Conservation (phyloP, 2,888 invertebrate species). For the Xanthorhoe spadicearia region DNA sequence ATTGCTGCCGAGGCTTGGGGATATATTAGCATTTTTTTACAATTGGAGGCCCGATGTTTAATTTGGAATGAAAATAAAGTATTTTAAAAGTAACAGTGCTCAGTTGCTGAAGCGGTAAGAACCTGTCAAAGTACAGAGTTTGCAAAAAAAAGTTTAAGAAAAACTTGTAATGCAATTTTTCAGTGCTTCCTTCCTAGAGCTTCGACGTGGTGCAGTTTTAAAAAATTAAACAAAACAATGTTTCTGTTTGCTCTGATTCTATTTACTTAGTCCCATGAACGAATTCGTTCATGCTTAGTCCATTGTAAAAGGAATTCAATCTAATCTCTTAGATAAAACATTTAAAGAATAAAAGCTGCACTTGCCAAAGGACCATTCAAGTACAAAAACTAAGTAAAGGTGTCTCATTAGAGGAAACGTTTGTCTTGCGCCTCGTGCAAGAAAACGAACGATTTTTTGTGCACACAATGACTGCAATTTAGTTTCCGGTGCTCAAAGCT, state of each 20-base stretch:
- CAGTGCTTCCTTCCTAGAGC: no score
- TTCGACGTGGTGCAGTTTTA: no score
- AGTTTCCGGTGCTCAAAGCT: slow-evolving; percentile 28
- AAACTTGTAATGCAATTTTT: no score
- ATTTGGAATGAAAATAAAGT: not conserved
- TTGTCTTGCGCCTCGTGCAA: slow-evolving; percentile 36
- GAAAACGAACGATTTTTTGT: slow-evolving; percentile 42
- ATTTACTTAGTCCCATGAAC: not conserved
- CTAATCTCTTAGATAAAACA: slow-evolving; percentile 2
- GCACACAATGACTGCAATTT: slow-evolving; percentile 49
- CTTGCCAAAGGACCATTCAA: slow-evolving; percentile 23
- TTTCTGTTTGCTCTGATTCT: not conserved
- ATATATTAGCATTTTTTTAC: slow-evolving; percentile 2
- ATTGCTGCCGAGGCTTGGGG: not conserved
- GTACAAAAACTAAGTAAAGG: slow-evolving; percentile 28
- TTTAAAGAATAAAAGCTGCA: slow-evolving; percentile 11
- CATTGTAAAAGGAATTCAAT: not conserved
- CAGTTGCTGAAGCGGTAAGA: no score
- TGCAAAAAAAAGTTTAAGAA: no score
- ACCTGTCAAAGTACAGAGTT: no score
- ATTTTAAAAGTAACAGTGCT: not conserved
- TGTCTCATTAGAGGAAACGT: slow-evolving; percentile 44
- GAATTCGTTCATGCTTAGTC: not conserved
- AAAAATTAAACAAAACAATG: no score
- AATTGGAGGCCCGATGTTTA: not conserved